Evolutionary conservation across 2,797 vertebrate species (phyloP).

Genomic region (Sebastes ruberrimus): DNA sequence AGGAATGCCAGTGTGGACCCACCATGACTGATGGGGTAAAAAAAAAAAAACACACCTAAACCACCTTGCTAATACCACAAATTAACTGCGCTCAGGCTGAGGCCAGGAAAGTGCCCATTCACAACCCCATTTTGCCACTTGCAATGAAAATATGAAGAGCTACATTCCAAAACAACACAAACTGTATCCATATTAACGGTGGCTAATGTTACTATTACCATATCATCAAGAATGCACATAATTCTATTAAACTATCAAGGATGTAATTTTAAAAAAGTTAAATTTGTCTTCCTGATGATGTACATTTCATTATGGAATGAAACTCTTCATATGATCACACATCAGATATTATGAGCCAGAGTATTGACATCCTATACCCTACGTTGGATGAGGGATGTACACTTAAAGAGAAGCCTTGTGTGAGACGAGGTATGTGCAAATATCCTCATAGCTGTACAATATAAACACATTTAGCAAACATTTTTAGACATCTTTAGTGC

Average conservation of each 20-base stretch:
- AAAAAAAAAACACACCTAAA: slow-evolving; percentile 30
- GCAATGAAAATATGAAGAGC: slow-evolving; percentile 4
- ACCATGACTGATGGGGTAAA: slow-evolving; percentile 42
- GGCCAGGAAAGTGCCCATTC: slow-evolving; percentile 21
- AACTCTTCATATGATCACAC: slow-evolving; percentile 16
- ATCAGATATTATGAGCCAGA: neutral
- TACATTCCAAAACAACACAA: slow-evolving; percentile 18
- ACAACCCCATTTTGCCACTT: slow-evolving; percentile 6
- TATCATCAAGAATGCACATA: neutral
- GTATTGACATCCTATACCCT: neutral
- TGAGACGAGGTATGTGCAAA: slow-evolving; percentile 51
- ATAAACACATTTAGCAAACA: slow-evolving; percentile 8
- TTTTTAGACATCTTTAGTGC: neutral
- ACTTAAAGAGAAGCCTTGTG: neutral
- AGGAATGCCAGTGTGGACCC: slow-evolving; percentile 77
- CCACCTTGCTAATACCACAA: slow-evolving; percentile 33
- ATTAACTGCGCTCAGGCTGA: slow-evolving; percentile 28
- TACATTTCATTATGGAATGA: neutral
- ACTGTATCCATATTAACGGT: neutral
- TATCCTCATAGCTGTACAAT: slow-evolving; percentile 25
- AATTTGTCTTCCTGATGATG: neutral
- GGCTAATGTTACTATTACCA: neutral
- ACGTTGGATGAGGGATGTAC: neutral
- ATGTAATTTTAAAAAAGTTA: neutral
- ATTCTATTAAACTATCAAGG: neutral